Evolutionary conservation across 2,888 invertebrate species (phyloP).

Genomic region (Rhamnusium bicolor): DNA sequence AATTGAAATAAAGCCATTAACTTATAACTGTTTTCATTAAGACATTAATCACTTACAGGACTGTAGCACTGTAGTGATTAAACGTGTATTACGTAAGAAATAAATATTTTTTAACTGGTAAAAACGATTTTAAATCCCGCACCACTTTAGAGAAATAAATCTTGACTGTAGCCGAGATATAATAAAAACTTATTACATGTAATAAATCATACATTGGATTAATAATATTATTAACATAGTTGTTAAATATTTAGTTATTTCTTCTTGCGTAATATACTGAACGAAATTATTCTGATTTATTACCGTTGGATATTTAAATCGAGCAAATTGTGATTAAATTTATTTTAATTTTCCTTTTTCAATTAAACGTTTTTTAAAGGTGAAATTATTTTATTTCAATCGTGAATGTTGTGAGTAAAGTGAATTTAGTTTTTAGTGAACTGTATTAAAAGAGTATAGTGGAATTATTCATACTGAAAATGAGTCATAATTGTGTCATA

Average conservation of each 20-base stretch:
- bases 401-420: too few species aligned
- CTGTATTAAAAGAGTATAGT: too few species aligned
- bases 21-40: not conserved
- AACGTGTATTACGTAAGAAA: not conserved
- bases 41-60: not conserved
- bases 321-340: too few species aligned
- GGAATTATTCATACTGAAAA: too few species aligned
- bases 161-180: not conserved
- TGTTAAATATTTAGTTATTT: not conserved
- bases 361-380: too few species aligned
- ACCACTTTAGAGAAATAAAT: not conserved
- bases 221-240: not conserved
- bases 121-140: not conserved
- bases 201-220: not conserved
- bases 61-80: not conserved
- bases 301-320: not conserved
- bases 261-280: not conserved
- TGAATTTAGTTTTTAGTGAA: too few species aligned
- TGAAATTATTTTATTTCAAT: too few species aligned
- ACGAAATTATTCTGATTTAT: not conserved
- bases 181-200: not conserved
- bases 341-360: too few species aligned
- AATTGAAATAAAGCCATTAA: not conserved
- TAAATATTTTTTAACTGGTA: not conserved
- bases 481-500: too few species aligned